phyloP scores from a whole-genome alignment of 2,888 invertebrate genomes.

The Thymelicus acteon region DNA sequence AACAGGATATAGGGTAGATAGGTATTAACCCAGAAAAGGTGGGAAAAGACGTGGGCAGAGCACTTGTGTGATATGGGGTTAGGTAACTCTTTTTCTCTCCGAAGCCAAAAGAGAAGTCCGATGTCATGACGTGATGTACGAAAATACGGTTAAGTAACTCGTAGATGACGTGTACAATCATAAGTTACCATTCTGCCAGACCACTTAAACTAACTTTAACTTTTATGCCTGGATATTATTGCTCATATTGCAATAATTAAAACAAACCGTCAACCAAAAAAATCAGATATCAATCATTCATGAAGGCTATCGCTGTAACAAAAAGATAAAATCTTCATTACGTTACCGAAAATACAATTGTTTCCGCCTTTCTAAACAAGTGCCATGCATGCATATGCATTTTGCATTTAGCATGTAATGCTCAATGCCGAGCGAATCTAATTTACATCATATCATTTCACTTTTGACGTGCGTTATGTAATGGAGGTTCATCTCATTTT shows the following conservation, averaged over 20 bases:
- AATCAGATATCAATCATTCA: background rate
- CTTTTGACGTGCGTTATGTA: background rate
- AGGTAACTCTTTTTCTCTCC: too few relatives aligned
- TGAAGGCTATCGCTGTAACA: background rate
- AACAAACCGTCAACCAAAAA: background rate
- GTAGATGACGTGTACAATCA: too few relatives aligned
- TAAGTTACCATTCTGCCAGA: too few relatives aligned
- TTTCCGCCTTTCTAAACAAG: conserved; percentile 9
- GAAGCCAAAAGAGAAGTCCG: too few relatives aligned
- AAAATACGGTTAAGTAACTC: too few relatives aligned
- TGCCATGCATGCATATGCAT: background rate
- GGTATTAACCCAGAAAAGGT: too few relatives aligned
- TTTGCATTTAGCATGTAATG: background rate
- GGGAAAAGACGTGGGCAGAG: too few relatives aligned
- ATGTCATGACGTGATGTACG: too few relatives aligned
- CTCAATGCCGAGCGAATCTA: background rate
- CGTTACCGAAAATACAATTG: conserved; percentile 3
- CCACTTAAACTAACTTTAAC: too few relatives aligned
- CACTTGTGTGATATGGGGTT: too few relatives aligned
- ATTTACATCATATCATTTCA: conserved; percentile 5
- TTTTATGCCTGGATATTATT: background rate
- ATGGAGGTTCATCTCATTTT: background rate
- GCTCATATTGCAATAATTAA: background rate
- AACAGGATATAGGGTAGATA: too few relatives aligned
- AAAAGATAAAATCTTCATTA: conserved; percentile 6